A percentile compares a stretch with the other conserved stretches of the same genome.
Conservation (phyloP, 1,140 invertebrate species). For the Oppia nitens region DNA sequence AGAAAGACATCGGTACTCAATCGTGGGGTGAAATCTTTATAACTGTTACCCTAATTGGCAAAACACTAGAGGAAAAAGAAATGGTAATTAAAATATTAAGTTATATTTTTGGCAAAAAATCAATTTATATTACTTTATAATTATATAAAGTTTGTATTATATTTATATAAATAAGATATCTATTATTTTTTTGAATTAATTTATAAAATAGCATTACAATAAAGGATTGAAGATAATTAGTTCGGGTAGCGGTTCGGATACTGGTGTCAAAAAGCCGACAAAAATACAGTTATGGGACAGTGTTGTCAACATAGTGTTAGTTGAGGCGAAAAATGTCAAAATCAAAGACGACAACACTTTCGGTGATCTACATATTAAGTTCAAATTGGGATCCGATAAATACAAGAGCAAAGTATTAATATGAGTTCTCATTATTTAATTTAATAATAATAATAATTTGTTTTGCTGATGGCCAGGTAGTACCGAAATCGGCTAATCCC, state of each 20-base stretch:
- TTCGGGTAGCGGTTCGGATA: constrained; percentile 11
- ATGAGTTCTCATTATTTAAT: background rate
- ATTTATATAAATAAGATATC: no score
- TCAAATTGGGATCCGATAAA: constrained; percentile 91
- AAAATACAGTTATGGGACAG: constrained; percentile 88
- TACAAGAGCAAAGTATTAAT: constrained; percentile 79
- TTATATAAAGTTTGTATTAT: no score
- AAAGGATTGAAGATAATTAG: constrained; percentile 1
- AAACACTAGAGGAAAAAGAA: constrained; percentile 80
- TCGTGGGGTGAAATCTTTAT: constrained; percentile 68
- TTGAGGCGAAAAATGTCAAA: constrained; percentile 78
- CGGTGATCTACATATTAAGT: constrained; percentile 89
- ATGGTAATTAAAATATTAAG: no score
- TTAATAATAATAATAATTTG: constrained; percentile 3
- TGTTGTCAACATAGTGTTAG: constrained; percentile 83
- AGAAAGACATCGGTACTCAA: constrained; percentile 39
- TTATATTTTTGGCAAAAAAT: constrained; percentile 5
- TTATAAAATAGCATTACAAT: background rate
- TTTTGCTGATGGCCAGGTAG: constrained; percentile 24
- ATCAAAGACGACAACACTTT: constrained; percentile 69
- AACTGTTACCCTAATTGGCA: constrained; percentile 61
- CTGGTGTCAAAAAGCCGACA: constrained; percentile 38
- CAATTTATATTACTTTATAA: no score
- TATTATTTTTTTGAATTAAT: no score
- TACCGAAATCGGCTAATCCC: constrained; percentile 49